Conservation (phyloP, 1,140 invertebrate species). For the Homalodisca vitripennis region DNA sequence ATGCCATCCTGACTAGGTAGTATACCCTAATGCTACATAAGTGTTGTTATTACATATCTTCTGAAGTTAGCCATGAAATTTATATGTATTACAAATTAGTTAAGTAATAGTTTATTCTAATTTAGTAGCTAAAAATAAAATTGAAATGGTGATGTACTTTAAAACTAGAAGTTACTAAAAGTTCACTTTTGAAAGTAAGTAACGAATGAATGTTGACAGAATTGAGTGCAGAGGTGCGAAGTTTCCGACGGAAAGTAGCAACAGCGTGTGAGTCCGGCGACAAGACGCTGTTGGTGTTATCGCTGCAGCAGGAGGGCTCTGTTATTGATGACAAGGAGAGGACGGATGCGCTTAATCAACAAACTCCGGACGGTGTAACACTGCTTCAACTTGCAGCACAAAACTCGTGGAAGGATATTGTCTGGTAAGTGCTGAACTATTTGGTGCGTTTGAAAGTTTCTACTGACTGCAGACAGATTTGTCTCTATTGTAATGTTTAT, state of each 20-base stretch:
- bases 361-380: conserved; percentile 4
- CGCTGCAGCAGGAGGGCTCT: conserved; percentile 23
- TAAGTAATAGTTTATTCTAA: too few species aligned
- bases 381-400: conserved; percentile 22
- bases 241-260: conserved; percentile 34
- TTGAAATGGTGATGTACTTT: too few species aligned
- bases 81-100: too few species aligned
- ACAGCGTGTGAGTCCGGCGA: conserved; percentile 29
- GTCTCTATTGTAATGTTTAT: too few species aligned
- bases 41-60: too few species aligned
- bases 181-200: too few species aligned
- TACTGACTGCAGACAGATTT: too few species aligned
- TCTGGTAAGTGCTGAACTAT: conserved; percentile 29
- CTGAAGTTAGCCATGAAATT: too few species aligned
- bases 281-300: conserved; percentile 40
- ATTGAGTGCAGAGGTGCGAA: conserved; percentile 42
- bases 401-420: conserved; percentile 26
- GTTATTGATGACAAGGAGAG: neutral
- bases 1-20: too few species aligned
- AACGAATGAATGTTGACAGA: conserved; percentile 41
- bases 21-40: too few species aligned
- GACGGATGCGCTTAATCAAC: conserved; percentile 39
- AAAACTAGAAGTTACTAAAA: too few species aligned
- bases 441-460: neutral
- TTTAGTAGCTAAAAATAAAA: too few species aligned